Base-by-base conservation (phyloP, 2,113 vertebrate species). In the Seriola rivoliana region DNA sequence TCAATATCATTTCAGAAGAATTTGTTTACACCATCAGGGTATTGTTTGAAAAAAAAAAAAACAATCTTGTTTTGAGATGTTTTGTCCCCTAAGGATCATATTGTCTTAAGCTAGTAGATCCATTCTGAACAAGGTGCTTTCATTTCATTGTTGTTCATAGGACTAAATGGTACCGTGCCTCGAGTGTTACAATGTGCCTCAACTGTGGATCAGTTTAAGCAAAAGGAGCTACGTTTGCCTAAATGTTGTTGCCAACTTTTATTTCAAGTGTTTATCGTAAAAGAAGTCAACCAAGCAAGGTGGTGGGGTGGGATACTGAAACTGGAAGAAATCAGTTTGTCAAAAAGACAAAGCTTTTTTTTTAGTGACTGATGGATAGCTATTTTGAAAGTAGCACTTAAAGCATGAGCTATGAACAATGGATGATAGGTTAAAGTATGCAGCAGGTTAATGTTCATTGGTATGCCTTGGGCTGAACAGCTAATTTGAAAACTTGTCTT, bases 151-250 rank as follows among this genome's bases (percentile, higher is more conserved):
- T 55, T 81, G 40, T 13, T 60, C 55, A 52, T 34, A 57, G 55
- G 69, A 84, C 42, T 71, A 60, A 74, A 82, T 82, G 92, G 91
- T 93, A 89, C 89, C 67, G 17, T 71, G 71, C 76, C 72, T 76
- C 19, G 0, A 76, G 62, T 78, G 32, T 86, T 80, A 34, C 62
- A 67, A 78, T 71, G 75, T 89, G 71, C 77, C 87, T 88, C 76
- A 76, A 84, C 87, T 91, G 84, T 90, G 79, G 85, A 91, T 85
- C 64, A 72, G 87, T 93, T 91, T 67, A 81, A 72, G 85, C 60
- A 54, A 78, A 80, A 85, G 17, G 81, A 81, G 62, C 74, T 67
- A 67, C 67, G 19, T 85, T 84, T 69, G 62, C 44, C 78, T 60
- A 8, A 60, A 72, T 65, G 29, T 16, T 71, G 32, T 68, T 79